Evolutionary conservation across 2,113 vertebrate species (phyloP).

Genomic region (Cheilinus undulatus): DNA sequence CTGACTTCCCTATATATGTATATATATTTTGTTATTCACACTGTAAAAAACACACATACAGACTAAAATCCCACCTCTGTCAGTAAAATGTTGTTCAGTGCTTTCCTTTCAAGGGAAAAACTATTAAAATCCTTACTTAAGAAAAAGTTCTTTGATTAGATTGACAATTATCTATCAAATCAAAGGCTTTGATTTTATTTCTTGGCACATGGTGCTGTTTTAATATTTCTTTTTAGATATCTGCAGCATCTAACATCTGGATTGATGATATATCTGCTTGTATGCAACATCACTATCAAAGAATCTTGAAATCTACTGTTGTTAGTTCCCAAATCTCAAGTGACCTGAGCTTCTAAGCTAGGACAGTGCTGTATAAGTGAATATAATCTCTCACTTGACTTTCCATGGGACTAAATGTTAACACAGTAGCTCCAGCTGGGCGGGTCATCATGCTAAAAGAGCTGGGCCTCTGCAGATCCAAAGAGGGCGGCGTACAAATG

Average conservation of each 20-base stretch:
- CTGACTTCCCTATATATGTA: neutral
- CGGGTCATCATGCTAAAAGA: conserved; percentile 42
- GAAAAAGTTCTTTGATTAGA: no score
- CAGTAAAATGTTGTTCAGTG: no score
- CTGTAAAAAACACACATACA: no score
- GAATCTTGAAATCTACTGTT: neutral
- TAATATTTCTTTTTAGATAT: no score
- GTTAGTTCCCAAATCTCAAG: neutral
- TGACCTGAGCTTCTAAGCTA: neutral
- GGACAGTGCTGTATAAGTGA: conserved; percentile 27
- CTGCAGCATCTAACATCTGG: no score
- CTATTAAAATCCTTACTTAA: no score
- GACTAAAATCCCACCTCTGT: no score
- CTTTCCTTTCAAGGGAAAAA: no score
- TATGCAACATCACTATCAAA: neutral
- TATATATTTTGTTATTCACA: neutral
- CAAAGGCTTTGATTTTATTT: no score
- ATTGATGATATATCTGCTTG: no score
- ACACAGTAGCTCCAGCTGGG: conserved; percentile 48
- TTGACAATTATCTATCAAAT: no score
- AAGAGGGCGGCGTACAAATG: conserved; percentile 44
- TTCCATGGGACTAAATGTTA: conserved; percentile 12
- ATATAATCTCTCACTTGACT: conserved; percentile 3
- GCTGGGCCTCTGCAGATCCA: conserved; percentile 13
- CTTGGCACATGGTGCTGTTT: no score